phyloP scores from a whole-genome alignment of 2,797 vertebrate species.

The Urophycis tenuis region DNA sequence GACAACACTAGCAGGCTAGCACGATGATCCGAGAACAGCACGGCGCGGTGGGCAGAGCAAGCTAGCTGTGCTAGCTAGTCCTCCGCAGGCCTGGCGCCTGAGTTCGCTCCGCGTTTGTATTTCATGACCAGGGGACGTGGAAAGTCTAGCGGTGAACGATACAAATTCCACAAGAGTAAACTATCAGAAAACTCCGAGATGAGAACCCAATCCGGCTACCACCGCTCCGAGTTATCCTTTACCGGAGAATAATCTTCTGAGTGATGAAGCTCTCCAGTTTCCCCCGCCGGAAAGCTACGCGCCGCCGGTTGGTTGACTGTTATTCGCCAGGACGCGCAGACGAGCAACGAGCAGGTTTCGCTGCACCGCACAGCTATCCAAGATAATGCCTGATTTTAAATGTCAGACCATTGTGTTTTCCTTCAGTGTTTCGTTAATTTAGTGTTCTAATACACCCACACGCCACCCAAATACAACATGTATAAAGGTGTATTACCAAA shows the following conservation, averaged over 20 bases:
- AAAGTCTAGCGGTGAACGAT: conserved; percentile 30
- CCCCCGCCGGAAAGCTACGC: conserved; percentile 16
- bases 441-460: neutral
- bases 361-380: conserved; percentile 68
- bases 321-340: conserved; percentile 38
- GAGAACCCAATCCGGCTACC: conserved; percentile 16
- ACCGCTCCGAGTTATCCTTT: conserved; percentile 8
- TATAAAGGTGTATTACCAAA: neutral
- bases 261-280: conserved; percentile 14
- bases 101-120: conserved; percentile 40
- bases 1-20: conserved; percentile 49
- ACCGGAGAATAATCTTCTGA: no score
- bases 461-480: neutral
- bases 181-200: conserved; percentile 39
- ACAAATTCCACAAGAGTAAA: conserved; percentile 19
- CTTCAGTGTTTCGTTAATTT: no score
- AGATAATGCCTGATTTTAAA: conserved; percentile 56
- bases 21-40: conserved; percentile 39
- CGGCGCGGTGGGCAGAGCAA: conserved; percentile 17
- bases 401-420: neutral
- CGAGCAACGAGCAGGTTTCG: conserved; percentile 56
- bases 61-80: conserved; percentile 47
- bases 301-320: conserved; percentile 22
- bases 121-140: conserved; percentile 50
- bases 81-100: conserved; percentile 56